Evolutionary conservation across 2,888 invertebrate species (phyloP).

Genomic region (Cyaniris semiargus): DNA sequence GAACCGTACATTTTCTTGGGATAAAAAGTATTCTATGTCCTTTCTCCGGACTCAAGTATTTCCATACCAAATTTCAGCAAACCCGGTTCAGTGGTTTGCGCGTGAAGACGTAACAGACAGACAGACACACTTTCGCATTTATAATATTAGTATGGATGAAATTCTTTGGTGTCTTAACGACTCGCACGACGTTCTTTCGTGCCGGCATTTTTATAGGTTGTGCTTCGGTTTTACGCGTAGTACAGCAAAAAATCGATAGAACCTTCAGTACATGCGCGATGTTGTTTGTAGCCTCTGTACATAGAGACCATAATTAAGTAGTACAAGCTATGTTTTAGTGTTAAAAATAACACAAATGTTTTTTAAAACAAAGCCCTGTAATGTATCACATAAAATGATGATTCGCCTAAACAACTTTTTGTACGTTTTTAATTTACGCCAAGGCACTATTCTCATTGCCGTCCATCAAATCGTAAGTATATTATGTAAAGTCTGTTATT

Average conservation of each 20-base stretch:
- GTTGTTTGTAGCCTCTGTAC: conserved; percentile 50
- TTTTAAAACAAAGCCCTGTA: conserved; percentile 69
- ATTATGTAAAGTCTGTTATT: conserved; percentile 23
- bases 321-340: conserved; percentile 51
- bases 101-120: too few species aligned
- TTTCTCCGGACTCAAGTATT: too few species aligned
- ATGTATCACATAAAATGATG: conserved; percentile 68
- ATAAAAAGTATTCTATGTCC: too few species aligned
- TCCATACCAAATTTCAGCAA: too few species aligned
- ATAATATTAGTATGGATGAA: not conserved
- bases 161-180: not conserved
- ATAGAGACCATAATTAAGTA: conserved; percentile 19
- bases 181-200: not conserved
- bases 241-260: conserved; percentile 63
- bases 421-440: conserved; percentile 75
- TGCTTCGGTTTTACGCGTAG: conserved; percentile 53
- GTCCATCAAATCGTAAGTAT: conserved; percentile 79
- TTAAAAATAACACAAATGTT: conserved; percentile 66
- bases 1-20: too few species aligned
- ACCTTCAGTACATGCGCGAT: conserved; percentile 60
- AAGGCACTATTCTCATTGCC: conserved; percentile 77
- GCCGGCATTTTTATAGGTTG: conserved; percentile 15
- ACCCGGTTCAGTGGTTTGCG: too few species aligned
- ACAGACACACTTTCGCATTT: too few species aligned
- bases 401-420: conserved; percentile 73